These are phyloP conservation scores for Spermophilus dauricus DNA, from an alignment of 2,113 vertebrate genomes.

Conservation along the genomic window DNA sequence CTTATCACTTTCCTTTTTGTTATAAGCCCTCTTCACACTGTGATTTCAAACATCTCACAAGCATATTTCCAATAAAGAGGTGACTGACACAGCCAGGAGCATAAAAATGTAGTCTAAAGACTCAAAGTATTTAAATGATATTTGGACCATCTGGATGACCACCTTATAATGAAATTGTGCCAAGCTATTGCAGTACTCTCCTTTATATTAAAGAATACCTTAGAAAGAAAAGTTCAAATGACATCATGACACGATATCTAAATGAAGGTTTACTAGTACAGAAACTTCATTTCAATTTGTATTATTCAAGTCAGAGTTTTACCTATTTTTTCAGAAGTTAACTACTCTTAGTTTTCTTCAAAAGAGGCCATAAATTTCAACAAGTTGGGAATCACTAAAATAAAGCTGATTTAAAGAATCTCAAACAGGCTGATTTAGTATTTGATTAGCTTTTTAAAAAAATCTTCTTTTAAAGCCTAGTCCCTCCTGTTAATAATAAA, in stretches of 20 bases:
- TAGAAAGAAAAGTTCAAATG: background rate
- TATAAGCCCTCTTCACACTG: background rate
- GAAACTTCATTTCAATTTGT: background rate
- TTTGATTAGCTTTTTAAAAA: background rate
- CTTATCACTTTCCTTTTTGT: background rate
- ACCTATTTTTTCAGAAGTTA: background rate
- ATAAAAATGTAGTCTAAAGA: background rate
- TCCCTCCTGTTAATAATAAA: conserved; percentile 20
- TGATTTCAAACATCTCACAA: background rate
- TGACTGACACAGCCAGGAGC: background rate
- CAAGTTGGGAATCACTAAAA: conserved; percentile 5
- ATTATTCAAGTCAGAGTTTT: background rate
- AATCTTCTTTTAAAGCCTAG: background rate
- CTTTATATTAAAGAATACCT: background rate
- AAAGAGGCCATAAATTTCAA: conserved; percentile 33
- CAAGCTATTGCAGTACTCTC: background rate
- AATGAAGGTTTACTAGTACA: background rate
- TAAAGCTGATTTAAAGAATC: conserved; percentile 25
- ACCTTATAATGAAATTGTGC: background rate
- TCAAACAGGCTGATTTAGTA: conserved; percentile 40
- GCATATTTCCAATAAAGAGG: background rate
- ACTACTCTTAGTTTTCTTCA: background rate
- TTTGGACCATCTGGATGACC: background rate
- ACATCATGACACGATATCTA: background rate
- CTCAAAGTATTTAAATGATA: background rate